These are phyloP conservation scores for Urocynchramus pylzowi DNA, from an alignment of 2,113 vertebrate species.

Conservation along the genomic window DNA sequence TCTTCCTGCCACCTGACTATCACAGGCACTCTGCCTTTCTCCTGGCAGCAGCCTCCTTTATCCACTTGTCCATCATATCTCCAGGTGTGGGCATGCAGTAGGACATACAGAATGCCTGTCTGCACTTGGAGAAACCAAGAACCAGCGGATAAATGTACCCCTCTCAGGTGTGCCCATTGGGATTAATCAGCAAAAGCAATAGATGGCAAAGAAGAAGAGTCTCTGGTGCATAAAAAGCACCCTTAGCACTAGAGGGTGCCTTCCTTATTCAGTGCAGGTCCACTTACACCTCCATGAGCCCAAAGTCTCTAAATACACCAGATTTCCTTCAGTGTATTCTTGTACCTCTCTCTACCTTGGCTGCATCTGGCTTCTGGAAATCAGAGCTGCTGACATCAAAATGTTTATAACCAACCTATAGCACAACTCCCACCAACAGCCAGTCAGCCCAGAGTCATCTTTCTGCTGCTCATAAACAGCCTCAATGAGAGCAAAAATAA, in stretches of 20 bases:
- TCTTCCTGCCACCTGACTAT: background rate
- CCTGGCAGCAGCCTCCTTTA: accelerated
- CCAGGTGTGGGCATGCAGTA: background rate
- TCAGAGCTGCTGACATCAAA: background rate
- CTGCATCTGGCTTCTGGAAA: background rate
- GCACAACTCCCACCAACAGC: background rate
- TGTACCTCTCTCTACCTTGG: background rate
- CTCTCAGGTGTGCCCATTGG: accelerated
- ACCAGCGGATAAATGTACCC: too few species aligned
- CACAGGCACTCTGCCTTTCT: background rate
- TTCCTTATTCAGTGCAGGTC: background rate
- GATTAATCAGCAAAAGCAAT: background rate
- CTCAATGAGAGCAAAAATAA: background rate
- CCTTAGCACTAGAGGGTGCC: background rate
- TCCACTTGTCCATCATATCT: background rate
- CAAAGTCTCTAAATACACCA: background rate
- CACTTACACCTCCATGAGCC: background rate
- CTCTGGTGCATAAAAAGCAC: background rate
- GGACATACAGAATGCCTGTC: background rate
- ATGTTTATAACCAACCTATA: background rate
- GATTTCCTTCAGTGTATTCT: background rate
- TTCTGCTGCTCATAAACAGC: background rate
- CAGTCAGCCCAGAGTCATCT: background rate
- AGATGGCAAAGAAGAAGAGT: background rate
- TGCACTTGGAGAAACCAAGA: background rate